phyloP scores from a whole-genome alignment of 2,888 invertebrate genomes.

The Luffia ferchaultella region DNA sequence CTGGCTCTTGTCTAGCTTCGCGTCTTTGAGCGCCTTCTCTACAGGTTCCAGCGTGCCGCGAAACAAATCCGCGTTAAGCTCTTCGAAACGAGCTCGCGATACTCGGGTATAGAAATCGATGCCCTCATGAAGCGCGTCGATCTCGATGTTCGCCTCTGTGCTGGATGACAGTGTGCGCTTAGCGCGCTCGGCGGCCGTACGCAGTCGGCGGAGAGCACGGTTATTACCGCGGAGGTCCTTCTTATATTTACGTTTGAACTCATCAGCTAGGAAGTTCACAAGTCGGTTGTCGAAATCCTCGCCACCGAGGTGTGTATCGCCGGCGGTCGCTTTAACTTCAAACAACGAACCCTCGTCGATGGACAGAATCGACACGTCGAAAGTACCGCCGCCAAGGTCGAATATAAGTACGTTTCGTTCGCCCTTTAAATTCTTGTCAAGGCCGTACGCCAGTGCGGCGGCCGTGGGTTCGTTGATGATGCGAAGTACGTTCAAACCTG shows the following conservation, averaged over 20 bases:
- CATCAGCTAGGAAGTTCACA: slow-evolving; percentile 72
- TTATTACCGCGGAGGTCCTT: slow-evolving; percentile 74
- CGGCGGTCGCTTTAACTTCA: slow-evolving; percentile 83
- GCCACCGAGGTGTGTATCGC: slow-evolving; percentile 85
- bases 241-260: slow-evolving; percentile 75
- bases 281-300: slow-evolving; percentile 74
- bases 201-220: slow-evolving; percentile 72
- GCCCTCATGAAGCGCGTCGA: slow-evolving; percentile 78
- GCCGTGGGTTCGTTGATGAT: slow-evolving; percentile 87
- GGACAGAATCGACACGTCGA: slow-evolving; percentile 84
- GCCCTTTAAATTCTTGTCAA: slow-evolving; percentile 71
- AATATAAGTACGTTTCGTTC: slow-evolving; percentile 72
- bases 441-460: slow-evolving; percentile 76
- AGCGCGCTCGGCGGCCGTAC: slow-evolving; percentile 80
- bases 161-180: slow-evolving; percentile 80
- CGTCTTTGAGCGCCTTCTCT: slow-evolving; percentile 79
- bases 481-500: slow-evolving; percentile 80
- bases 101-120: slow-evolving; percentile 74
- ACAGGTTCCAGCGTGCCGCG: slow-evolving; percentile 78
- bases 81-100: slow-evolving; percentile 79
- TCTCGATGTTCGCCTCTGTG: slow-evolving; percentile 78
- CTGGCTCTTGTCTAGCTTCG: slow-evolving; percentile 77
- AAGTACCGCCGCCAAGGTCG: slow-evolving; percentile 73
- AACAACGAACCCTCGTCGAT: slow-evolving; percentile 80
- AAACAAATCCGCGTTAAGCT: slow-evolving; percentile 76